These are phyloP conservation scores for Tachyglossus aculeatus DNA, from an alignment of 2,797 vertebrate species.

Conservation along the genomic window DNA sequence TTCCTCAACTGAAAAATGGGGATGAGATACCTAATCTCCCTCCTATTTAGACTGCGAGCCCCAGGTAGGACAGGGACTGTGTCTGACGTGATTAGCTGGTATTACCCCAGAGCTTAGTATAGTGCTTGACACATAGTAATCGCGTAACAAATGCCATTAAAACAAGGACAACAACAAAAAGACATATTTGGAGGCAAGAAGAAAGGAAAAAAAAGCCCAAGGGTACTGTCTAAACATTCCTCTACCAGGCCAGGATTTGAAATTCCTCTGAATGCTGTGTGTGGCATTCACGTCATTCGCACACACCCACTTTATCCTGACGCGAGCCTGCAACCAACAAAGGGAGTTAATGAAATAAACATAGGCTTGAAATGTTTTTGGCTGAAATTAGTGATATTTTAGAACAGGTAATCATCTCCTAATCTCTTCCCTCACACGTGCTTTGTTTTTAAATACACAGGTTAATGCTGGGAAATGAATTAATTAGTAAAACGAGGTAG, in stretches of 20 bases:
- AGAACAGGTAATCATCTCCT: conserved; percentile 6
- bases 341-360: conserved; percentile 28
- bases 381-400: conserved; percentile 36
- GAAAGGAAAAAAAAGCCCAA: neutral
- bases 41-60: too few species aligned
- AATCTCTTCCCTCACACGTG: conserved; percentile 30
- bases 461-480: conserved; percentile 24
- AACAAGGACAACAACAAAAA: fast-evolving
- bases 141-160: conserved; percentile 20
- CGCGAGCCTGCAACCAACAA: conserved; percentile 9
- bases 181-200: conserved; percentile 39
- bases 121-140: too few species aligned
- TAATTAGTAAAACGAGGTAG: conserved; percentile 33
- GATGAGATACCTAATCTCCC: too few species aligned
- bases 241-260: conserved; percentile 31
- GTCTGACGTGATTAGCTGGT: too few species aligned
- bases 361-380: conserved; percentile 8
- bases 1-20: too few species aligned
- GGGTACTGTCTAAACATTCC: conserved; percentile 45
- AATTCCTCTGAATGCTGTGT: conserved; percentile 46
- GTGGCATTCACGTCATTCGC: conserved; percentile 24
- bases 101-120: too few species aligned
- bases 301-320: conserved; percentile 20
- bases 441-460: conserved; percentile 25
- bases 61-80: too few species aligned